Base-by-base conservation (phyloP, 2,888 invertebrate species). In the Cenopis cana region DNA sequence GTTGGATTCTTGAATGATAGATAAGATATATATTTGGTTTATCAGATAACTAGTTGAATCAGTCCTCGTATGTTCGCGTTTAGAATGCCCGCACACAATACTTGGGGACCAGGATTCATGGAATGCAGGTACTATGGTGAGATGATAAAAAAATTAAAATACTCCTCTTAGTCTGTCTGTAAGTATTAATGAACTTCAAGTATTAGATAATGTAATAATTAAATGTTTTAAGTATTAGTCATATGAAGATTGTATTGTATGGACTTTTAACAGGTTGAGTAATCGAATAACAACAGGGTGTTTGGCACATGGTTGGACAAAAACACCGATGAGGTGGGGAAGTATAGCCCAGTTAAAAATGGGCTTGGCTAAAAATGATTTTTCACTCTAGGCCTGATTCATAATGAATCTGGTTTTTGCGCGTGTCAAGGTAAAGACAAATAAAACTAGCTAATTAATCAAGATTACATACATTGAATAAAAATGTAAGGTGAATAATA, bases 151-250 rank as follows among this genome's bases (percentile, higher is more conserved):
- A 6, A 41, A 14, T 41, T 41, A 6, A 17, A 33, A 18, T 14
- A 29, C 55, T 33, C 33, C 14, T 56, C 17, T 49, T 60, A 59
- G 20, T 41, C 59, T 61, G 61, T 29, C 29, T 61, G 20, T 61
- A 33, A 62, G 62, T 62, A 62, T 50, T 67, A 59, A 33, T 57
- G 33, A 57, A 36, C 50, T 59, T 50, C 36, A 59, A 67, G 67
- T 67, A 67, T 67, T 67, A 67, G 49, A 38, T 59, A 49, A 29
- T 38, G 49, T 59, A 50, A 50, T 50, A 50, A 38, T 20, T 49
- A 36, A 11, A 36, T 59, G 12, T 55, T 46, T 54, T n/a, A 24
- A 14, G n/a, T 11, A 46, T 46, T n/a, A 41, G 46, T n/a, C 46
- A 8, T 46, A 46, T 46, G 46, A 46, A 46, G 46, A n/a, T 41